These are phyloP conservation scores for Carcina quercana DNA, from an alignment of 2,888 invertebrate genomes.

Conservation along the genomic window DNA sequence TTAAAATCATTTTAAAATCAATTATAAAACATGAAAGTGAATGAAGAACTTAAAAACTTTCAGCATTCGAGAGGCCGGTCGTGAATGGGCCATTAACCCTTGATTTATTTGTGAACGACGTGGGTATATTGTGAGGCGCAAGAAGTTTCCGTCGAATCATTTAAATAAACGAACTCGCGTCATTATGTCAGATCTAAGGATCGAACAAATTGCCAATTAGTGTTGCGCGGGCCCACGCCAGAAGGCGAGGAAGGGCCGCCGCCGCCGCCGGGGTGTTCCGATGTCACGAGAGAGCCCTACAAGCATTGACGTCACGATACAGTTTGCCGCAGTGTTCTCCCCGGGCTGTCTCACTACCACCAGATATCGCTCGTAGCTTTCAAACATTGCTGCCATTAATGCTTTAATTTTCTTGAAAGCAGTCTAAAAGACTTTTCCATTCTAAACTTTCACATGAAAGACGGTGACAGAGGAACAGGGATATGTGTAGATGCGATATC, in stretches of 20 bases:
- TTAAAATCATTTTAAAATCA: slow-evolving; percentile 14
- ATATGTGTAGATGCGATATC: slow-evolving; percentile 33
- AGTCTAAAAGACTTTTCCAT: slow-evolving; percentile 69
- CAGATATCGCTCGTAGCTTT: slow-evolving; percentile 30
- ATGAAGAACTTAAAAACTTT: slow-evolving; percentile 26
- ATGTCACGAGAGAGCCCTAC: slow-evolving; percentile 4
- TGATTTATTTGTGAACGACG: slow-evolving; percentile 36
- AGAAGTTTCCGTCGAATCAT: slow-evolving; percentile 69
- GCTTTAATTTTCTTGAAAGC: slow-evolving; percentile 72
- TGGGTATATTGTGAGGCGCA: slow-evolving; percentile 35
- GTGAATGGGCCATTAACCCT: slow-evolving; percentile 38
- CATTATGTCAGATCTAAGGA: slow-evolving; percentile 72
- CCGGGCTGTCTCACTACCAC: background rate
- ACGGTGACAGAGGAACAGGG: slow-evolving; percentile 54
- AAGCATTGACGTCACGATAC: slow-evolving; percentile 12
- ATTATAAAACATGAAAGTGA: slow-evolving; percentile 20
- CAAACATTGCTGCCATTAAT: slow-evolving; percentile 57
- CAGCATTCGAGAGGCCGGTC: slow-evolving; percentile 24
- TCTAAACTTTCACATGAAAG: slow-evolving; percentile 66
- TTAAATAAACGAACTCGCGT: slow-evolving; percentile 72
- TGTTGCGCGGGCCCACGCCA: too few species aligned
- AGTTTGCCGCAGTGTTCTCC: background rate
- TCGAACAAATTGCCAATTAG: slow-evolving; percentile 74
- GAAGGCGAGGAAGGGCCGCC: too few species aligned
- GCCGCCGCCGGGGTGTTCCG: background rate